Evolutionary conservation across 2,888 invertebrate genomes (phyloP).

Genomic region (Agrilus mali): DNA sequence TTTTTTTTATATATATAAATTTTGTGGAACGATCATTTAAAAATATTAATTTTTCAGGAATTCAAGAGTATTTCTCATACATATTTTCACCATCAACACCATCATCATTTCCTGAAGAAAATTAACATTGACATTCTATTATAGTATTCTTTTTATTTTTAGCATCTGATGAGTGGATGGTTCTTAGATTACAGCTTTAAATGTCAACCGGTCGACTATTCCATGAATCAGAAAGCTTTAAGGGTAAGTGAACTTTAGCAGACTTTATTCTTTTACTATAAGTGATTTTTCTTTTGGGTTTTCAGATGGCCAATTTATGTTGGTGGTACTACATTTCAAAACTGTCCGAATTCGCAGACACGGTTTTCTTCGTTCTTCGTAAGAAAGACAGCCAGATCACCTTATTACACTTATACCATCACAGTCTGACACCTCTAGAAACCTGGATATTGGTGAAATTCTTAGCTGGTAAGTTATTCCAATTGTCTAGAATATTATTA

Average conservation of each 20-base stretch:
- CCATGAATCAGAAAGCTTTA: constrained; percentile 67
- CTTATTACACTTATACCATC: constrained; percentile 75
- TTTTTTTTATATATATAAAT: too few species aligned
- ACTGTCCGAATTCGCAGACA: constrained; percentile 77
- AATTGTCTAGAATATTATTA: too few species aligned
- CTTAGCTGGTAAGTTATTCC: constrained; percentile 44
- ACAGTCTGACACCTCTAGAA: constrained; percentile 64
- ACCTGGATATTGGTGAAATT: constrained; percentile 70
- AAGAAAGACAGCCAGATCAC: constrained; percentile 78
- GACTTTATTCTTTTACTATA: not conserved
- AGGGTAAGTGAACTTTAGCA: constrained; percentile 48
- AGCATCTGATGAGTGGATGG: constrained; percentile 90
- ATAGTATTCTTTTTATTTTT: constrained; percentile 27
- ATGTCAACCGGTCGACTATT: constrained; percentile 92
- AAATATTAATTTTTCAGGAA: too few species aligned
- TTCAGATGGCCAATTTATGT: constrained; percentile 72
- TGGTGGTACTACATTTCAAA: constrained; percentile 89
- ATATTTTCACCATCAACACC: too few species aligned
- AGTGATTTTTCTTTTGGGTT: constrained; percentile 13
- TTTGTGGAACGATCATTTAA: too few species aligned
- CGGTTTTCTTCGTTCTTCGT: constrained; percentile 71
- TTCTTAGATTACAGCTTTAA: constrained; percentile 79
- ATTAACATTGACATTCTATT: too few species aligned
- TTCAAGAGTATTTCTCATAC: too few species aligned
- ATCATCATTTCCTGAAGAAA: too few species aligned